phyloP scores from a whole-genome alignment of 2,888 invertebrate genomes.

The Stenurella melanura region DNA sequence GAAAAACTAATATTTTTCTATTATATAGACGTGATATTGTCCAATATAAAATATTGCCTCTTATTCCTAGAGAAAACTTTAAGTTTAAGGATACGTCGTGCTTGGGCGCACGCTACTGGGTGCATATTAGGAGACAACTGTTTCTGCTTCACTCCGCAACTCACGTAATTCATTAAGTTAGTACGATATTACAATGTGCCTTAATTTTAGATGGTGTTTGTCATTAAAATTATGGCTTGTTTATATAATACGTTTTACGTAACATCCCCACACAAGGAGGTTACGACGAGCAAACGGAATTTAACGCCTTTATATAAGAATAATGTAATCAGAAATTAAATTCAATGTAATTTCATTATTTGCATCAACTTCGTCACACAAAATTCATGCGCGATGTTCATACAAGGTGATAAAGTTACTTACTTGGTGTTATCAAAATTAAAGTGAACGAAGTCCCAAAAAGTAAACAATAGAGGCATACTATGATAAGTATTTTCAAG shows the following conservation, averaged over 20 bases:
- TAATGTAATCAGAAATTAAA: neutral
- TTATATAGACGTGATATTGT: too few relatives aligned
- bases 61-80: too few relatives aligned
- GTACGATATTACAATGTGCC: neutral
- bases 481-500: too few relatives aligned
- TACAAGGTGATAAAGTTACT: too few relatives aligned
- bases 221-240: conserved; percentile 7
- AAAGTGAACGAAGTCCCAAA: too few relatives aligned
- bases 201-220: conserved; percentile 2
- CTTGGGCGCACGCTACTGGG: too few relatives aligned
- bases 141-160: neutral
- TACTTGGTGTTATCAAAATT: too few relatives aligned
- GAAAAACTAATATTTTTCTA: too few relatives aligned
- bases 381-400: neutral
- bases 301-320: neutral
- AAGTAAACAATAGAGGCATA: too few relatives aligned
- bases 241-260: neutral
- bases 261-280: neutral
- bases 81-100: too few relatives aligned
- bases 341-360: neutral
- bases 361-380: neutral
- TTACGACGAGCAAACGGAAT: neutral
- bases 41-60: too few relatives aligned
- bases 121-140: neutral
- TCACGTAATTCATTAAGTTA: conserved; percentile 7